phyloP scores from a whole-genome alignment of 2,113 vertebrate species.

The Asarcornis scutulata region DNA sequence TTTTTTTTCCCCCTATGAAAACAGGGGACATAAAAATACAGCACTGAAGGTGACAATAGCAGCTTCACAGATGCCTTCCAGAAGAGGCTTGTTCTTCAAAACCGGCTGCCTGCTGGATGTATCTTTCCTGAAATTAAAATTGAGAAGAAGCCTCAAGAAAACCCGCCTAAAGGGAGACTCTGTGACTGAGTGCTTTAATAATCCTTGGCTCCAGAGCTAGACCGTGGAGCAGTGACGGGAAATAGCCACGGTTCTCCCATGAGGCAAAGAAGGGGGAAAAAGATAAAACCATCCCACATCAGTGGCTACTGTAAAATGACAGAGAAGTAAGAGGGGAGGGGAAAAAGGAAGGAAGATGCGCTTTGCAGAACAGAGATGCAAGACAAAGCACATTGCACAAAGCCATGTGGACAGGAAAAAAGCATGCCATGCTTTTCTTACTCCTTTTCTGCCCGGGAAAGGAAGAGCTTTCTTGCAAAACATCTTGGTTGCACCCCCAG shows the following conservation, averaged over 20 bases:
- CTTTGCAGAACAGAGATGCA: not conserved
- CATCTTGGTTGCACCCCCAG: fast-evolving
- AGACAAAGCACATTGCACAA: constrained; percentile 3
- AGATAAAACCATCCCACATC: not conserved
- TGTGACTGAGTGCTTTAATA: not conserved
- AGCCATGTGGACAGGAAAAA: not conserved
- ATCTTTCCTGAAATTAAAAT: not conserved
- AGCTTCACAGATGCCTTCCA: not conserved
- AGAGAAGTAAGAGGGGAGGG: not conserved
- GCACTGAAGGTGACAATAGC: not conserved
- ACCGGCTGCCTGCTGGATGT: not conserved
- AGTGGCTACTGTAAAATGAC: not conserved
- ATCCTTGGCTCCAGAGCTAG: not conserved
- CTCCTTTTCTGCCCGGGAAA: not conserved
- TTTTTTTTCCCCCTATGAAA: not conserved
- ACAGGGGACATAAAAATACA: not conserved
- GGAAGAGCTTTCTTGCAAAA: not conserved
- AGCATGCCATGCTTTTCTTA: not conserved
- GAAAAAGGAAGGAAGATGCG: constrained; percentile 28
- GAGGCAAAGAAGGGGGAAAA: not conserved
- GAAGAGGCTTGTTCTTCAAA: not conserved
- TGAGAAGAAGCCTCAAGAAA: not conserved
- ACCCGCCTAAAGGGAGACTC: not conserved
- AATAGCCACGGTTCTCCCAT: not conserved
- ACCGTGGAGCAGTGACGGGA: not conserved